Percentiles rank a stretch among this genome's conserved stretches.
These are phyloP conservation scores for Chrysomela aeneicollis DNA, from an alignment of 2,888 invertebrate genomes.

Conservation along the genomic window DNA sequence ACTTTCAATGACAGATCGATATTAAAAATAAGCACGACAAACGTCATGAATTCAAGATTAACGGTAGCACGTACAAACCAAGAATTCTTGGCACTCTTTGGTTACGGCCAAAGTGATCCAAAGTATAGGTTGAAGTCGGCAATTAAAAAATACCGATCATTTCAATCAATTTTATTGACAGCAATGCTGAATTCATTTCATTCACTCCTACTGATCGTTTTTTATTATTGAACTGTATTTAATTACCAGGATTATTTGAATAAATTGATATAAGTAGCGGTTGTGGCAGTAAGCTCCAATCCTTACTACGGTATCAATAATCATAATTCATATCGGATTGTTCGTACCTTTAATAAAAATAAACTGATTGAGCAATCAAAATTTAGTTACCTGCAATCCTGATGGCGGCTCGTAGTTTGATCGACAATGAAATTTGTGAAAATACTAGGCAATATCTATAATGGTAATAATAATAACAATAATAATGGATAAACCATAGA, in stretches of 20 bases:
- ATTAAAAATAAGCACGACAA: background rate
- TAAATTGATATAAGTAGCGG: slow-evolving; percentile 7
- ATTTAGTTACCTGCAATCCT: too few relatives aligned
- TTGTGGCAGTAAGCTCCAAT: background rate
- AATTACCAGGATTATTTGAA: background rate
- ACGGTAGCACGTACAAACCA: slow-evolving; percentile 18
- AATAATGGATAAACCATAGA: too few relatives aligned
- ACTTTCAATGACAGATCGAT: background rate
- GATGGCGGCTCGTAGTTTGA: too few relatives aligned
- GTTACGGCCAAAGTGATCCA: slow-evolving; percentile 14
- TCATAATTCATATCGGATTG: too few relatives aligned
- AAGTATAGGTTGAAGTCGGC: slow-evolving; percentile 22
- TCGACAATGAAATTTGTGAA: too few relatives aligned
- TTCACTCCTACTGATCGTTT: slow-evolving; percentile 10
- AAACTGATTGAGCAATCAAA: too few relatives aligned
- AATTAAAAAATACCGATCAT: slow-evolving; percentile 33
- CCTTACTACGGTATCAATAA: too few relatives aligned
- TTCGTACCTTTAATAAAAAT: too few relatives aligned
- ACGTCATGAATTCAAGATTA: background rate
- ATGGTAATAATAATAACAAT: too few relatives aligned
- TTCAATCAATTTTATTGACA: slow-evolving; percentile 28
- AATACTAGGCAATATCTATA: too few relatives aligned
- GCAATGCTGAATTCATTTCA: slow-evolving; percentile 22
- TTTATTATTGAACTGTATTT: background rate
- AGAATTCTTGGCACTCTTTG: slow-evolving; percentile 6